Percentiles rank a stretch among this genome's conserved stretches.
Conservation (phyloP, 2,797 vertebrate species). For the Peromyscus melanophrys region DNA sequence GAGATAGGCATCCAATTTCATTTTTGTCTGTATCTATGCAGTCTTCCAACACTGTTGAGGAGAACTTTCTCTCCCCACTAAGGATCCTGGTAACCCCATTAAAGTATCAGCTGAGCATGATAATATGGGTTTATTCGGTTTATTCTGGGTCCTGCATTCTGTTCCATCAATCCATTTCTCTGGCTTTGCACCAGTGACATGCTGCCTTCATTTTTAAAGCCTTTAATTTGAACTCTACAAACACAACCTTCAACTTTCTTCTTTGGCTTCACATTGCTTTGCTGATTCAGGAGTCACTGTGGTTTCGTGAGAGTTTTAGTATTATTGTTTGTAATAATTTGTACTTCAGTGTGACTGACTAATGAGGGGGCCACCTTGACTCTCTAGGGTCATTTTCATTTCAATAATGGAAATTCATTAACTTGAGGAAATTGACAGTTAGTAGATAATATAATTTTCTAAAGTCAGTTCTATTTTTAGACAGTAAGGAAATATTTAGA, state of each 20-base stretch:
- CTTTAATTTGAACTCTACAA: background rate
- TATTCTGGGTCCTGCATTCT: background rate
- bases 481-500: background rate
- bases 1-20: background rate
- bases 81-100: background rate
- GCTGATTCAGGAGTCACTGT: background rate
- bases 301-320: background rate
- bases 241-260: background rate
- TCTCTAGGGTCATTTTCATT: background rate
- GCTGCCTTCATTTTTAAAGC: background rate
- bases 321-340: constrained; percentile 25
- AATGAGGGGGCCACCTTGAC: background rate
- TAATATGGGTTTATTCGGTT: background rate
- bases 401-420: constrained; percentile 5
- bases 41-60: background rate
- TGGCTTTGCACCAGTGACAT: background rate
- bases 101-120: background rate
- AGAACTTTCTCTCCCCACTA: background rate
- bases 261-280: background rate
- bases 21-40: background rate
- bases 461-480: background rate
- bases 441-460: background rate
- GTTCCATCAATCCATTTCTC: background rate
- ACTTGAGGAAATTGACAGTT: constrained; percentile 15
- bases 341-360: background rate